These are phyloP conservation scores for Mus caroli DNA, from an alignment of 2,797 vertebrate genomes.

Conservation along the genomic window DNA sequence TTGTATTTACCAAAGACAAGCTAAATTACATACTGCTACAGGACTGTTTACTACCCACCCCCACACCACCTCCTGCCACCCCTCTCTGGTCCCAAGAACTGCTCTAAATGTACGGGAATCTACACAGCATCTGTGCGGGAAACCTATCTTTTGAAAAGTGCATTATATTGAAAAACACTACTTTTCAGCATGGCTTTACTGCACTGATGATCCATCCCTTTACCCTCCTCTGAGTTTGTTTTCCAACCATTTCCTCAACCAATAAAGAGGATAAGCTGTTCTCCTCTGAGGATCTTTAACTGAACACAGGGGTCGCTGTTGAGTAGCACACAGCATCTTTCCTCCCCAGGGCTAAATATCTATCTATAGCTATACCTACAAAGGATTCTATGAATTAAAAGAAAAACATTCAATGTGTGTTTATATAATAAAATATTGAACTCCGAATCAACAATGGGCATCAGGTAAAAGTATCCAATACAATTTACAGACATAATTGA, in stretches of 20 bases:
- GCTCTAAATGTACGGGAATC: constrained; percentile 16
- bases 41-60: neutral
- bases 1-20: constrained; percentile 52
- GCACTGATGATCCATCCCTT: neutral
- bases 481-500: constrained; percentile 91
- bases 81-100: neutral
- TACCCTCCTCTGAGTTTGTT: neutral
- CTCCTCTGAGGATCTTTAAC: constrained; percentile 30
- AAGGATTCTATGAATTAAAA: constrained; percentile 87
- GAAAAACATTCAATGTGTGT: constrained; percentile 86
- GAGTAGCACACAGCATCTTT: constrained; percentile 82
- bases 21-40: constrained; percentile 26
- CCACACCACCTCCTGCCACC: neutral
- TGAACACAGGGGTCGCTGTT: constrained; percentile 86
- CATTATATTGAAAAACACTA: neutral
- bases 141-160: neutral
- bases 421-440: constrained; percentile 88
- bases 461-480: constrained; percentile 90
- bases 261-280: neutral
- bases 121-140: neutral
- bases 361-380: constrained; percentile 83
- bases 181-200: constrained; percentile 29
- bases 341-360: constrained; percentile 79
- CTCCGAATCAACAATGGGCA: constrained; percentile 88
- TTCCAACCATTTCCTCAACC: neutral